Percentiles rank a stretch among this genome's conserved stretches.
Conservation (phyloP, 2,888 invertebrate genomes). For the Hydrotaea diabolus region DNA sequence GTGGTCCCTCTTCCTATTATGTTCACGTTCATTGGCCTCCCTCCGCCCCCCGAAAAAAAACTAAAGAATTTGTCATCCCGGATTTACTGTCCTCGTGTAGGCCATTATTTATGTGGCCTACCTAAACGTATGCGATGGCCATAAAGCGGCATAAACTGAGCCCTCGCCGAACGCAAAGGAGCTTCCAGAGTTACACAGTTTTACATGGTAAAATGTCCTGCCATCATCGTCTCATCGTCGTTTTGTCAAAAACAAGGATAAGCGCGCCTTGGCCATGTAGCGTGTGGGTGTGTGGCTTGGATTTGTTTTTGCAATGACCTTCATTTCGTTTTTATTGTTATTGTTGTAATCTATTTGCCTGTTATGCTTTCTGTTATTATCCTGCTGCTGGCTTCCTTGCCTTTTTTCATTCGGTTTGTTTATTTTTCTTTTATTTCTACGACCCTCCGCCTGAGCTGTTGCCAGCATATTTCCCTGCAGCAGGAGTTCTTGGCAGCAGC, state of each 20-base stretch:
- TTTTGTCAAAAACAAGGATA: neutral
- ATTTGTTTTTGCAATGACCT: constrained; percentile 31
- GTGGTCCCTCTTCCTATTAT: no score
- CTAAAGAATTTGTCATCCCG: neutral
- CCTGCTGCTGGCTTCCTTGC: no score
- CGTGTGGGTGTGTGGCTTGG: neutral
- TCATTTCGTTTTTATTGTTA: constrained; percentile 9
- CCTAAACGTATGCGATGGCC: neutral
- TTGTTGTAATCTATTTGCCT: constrained; percentile 9
- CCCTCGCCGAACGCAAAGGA: neutral
- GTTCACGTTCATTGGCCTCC: neutral
- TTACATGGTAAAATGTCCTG: neutral
- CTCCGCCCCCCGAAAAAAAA: neutral
- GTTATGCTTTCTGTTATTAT: neutral
- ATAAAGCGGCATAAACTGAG: neutral
- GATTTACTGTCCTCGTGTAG: constrained; percentile 12
- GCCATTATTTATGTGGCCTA: constrained; percentile 9
- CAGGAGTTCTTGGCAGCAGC: neutral
- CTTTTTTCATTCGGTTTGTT: neutral
- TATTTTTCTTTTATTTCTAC: constrained; percentile 3
- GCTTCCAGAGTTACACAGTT: neutral
- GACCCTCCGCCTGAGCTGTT: no score
- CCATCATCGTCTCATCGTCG: neutral
- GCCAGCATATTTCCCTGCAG: neutral
- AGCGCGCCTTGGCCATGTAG: neutral